Evolutionary conservation across 2,888 invertebrate genomes (phyloP).

Genomic region (Caenorhabditis afra): DNA sequence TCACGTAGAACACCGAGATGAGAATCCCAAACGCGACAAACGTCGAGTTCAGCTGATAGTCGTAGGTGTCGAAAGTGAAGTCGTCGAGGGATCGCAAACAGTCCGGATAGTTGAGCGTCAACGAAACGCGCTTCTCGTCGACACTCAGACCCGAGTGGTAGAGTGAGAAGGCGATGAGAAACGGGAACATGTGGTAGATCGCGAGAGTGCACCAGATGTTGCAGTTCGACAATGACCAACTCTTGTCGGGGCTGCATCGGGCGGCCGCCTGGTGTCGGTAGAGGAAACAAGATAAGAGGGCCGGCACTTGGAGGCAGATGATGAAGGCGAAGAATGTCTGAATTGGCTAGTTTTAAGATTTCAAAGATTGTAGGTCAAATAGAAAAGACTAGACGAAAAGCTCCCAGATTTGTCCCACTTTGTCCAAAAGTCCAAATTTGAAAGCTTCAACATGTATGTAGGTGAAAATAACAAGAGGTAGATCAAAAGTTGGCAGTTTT

Average conservation of each 20-base stretch:
- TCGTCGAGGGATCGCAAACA: conserved; percentile 27
- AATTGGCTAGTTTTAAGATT: too few species aligned
- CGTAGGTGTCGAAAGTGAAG: conserved; percentile 50
- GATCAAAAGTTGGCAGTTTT: too few species aligned
- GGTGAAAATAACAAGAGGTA: too few species aligned
- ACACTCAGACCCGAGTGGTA: conserved; percentile 30
- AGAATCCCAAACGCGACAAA: conserved; percentile 43
- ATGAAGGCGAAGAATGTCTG: conserved; percentile 45
- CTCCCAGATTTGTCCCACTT: too few species aligned
- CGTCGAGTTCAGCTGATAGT: conserved; percentile 30
- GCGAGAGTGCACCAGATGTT: not conserved
- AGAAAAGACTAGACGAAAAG: too few species aligned
- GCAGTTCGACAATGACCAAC: conserved; percentile 22
- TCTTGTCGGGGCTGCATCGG: conserved; percentile 28
- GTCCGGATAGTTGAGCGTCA: conserved; percentile 53
- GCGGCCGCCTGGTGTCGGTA: conserved; percentile 42
- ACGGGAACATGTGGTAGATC: conserved; percentile 37
- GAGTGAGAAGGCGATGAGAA: conserved; percentile 35
- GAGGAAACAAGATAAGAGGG: conserved; percentile 38
- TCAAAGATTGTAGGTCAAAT: not conserved
- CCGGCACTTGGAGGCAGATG: conserved; percentile 48
- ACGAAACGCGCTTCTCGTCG: conserved; percentile 31
- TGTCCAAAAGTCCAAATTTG: too few species aligned
- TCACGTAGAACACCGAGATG: conserved; percentile 32
- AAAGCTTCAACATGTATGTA: too few species aligned